Base-by-base conservation (phyloP, 2,888 invertebrate genomes). In the Exocentrus adspersus region DNA sequence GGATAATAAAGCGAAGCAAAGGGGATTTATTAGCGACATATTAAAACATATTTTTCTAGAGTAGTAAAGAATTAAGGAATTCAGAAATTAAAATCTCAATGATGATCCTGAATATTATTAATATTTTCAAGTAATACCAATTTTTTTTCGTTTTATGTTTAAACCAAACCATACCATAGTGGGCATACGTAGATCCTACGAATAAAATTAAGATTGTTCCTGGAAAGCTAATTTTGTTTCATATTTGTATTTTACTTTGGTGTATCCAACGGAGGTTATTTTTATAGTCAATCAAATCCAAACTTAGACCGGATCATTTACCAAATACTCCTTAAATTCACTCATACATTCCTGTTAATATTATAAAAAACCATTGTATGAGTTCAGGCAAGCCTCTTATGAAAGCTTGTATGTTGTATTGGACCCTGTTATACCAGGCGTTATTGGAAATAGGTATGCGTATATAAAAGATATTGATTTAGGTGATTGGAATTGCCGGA, bases 381-480 rank as follows among this genome's bases (percentile, higher is more conserved):
- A 5, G 12, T 24, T 46, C 7, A 9, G 14, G 24, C 20, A 24
- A 7, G 17, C 12, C 4, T n/a, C n/a, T n/a, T n/a, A n/a, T n/a
- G n/a, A n/a, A n/a, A n/a, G n/a, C n/a, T n/a, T n/a, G 19, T 51
- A 51, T 19, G n/a, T n/a, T n/a, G 10, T 14, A 51, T 32, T 28
- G 28, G 14, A 17, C 1, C 32, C 7, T 37, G 7, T 14, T 37
- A 53, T 53, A 24, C 54, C 28, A n/a, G 54, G 54, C 43, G 41
- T 54, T 54, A 43, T 42, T 54, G 54, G 54, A 54, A 54, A 53
- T 21, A n/a, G n/a, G n/a, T n/a, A 14, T 20, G 24, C n/a, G 7
- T 14, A 30, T 46, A 57, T 57, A 57, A 57, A 57, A 32, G 57
- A 46, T 45, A 57, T 57, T 32, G 57, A 57, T 57, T 57, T 46